A percentile compares a stretch with the other conserved stretches of the same genome.
Conservation (phyloP, 2,113 vertebrate species). For the Ranitomeya imitator region DNA sequence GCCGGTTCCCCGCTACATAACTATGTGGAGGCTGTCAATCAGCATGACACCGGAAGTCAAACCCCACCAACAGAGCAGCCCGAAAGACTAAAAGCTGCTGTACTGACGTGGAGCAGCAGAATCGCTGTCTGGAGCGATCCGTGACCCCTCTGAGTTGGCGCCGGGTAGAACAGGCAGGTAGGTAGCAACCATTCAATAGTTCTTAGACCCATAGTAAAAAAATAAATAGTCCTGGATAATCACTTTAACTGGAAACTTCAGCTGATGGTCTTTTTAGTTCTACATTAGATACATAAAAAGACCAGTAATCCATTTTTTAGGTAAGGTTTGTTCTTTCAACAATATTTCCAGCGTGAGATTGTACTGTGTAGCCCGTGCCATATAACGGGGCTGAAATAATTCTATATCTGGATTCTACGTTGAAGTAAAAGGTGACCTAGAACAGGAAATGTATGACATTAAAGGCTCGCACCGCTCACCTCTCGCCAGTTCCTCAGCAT, state of each 20-base stretch:
- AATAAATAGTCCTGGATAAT: too few species aligned
- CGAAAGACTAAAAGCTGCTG: too few species aligned
- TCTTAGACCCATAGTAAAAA: too few species aligned
- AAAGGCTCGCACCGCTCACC: slow-evolving; percentile 70
- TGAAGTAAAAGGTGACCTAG: background rate
- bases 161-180: too few species aligned
- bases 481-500: slow-evolving; percentile 92
- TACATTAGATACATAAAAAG: background rate
- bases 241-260: background rate
- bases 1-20: too few species aligned
- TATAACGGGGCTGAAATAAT: background rate
- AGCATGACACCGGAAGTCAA: too few species aligned
- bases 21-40: too few species aligned
- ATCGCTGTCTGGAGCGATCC: too few species aligned
- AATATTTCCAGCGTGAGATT: background rate
- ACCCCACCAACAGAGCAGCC: too few species aligned
- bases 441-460: background rate
- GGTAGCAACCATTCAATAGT: too few species aligned
- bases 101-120: too few species aligned
- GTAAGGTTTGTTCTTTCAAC: background rate
- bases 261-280: background rate
- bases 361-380: background rate
- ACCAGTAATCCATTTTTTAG: background rate
- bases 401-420: background rate
- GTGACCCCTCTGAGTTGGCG: too few species aligned